Conservation (phyloP, 30 jellyfish, hydroid and myxozoan species). For the Hydractinia echinata region DNA sequence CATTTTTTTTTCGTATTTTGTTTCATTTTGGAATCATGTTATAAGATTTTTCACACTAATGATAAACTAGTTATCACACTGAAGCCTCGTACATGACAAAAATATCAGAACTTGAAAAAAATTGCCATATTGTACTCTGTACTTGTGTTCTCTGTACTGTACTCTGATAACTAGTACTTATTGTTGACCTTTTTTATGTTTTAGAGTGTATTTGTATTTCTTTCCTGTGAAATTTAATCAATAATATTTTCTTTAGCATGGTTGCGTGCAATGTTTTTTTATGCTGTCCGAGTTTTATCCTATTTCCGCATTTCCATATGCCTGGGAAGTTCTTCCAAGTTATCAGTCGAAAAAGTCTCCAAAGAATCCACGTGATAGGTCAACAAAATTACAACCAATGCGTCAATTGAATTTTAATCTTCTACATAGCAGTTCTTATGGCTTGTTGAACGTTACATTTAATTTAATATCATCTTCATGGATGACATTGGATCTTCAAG, state of each 20-base stretch:
- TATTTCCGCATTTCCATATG: slow-evolving; percentile 60
- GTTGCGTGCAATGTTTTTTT: slow-evolving; percentile 78
- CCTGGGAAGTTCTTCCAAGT: slow-evolving; percentile 87
- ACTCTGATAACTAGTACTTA: too few species aligned
- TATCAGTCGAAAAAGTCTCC: slow-evolving; percentile 27
- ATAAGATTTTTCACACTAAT: too few species aligned
- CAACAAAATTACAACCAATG: neutral
- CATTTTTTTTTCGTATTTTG: too few species aligned
- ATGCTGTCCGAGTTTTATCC: slow-evolving; percentile 80
- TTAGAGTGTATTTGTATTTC: too few species aligned
- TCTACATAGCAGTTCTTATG: slow-evolving; percentile 38
- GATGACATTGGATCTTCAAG: slow-evolving; percentile 81
- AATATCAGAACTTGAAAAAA: too few species aligned
- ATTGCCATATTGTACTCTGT: too few species aligned
- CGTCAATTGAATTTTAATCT: slow-evolving; percentile 66
- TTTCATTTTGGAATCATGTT: too few species aligned
- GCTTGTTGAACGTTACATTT: slow-evolving; percentile 53
- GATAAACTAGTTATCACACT: too few species aligned
- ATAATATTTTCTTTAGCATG: slow-evolving; percentile 50
- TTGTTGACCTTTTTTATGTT: too few species aligned
- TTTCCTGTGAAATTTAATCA: neutral
- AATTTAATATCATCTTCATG: slow-evolving; percentile 71
- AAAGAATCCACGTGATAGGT: slow-evolving; percentile 34
- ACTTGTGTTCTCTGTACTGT: too few species aligned
- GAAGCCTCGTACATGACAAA: too few species aligned